Conservation (phyloP, 64 coral and sea anemone species). For the Porites lutea region DNA sequence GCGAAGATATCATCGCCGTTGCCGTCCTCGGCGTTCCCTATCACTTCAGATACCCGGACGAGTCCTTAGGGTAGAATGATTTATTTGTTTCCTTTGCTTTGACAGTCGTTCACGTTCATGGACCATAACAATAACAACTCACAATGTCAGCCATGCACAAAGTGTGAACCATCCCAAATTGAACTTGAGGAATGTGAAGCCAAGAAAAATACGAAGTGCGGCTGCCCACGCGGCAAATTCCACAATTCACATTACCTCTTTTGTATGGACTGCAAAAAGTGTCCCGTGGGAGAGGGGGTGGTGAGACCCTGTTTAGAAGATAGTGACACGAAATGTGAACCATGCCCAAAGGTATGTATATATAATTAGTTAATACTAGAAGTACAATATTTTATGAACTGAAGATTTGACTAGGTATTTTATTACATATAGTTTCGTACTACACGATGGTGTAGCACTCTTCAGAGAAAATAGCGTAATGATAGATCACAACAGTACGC, state of each 20-base stretch:
- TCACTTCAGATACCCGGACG: too few relatives aligned
- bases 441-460: too few relatives aligned
- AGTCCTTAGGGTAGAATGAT: too few relatives aligned
- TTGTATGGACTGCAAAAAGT: not conserved
- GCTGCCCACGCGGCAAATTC: not conserved
- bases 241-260: not conserved
- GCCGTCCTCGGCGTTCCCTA: too few relatives aligned
- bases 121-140: not conserved
- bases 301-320: not conserved
- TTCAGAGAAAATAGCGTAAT: too few relatives aligned
- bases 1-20: too few relatives aligned
- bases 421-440: too few relatives aligned
- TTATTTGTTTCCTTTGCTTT: not conserved
- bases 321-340: not conserved
- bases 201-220: not conserved
- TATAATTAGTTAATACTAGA: too few relatives aligned
- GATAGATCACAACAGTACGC: too few relatives aligned
- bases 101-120: not conserved
- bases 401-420: too few relatives aligned
- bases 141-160: not conserved
- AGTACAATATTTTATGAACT: too few relatives aligned
- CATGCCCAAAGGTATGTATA: not conserved
- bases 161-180: not conserved
- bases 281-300: not conserved
- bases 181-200: not conserved